These are phyloP conservation scores for Drosophila mettleri DNA, from an alignment of 2,888 invertebrate species.

Conservation along the genomic window DNA sequence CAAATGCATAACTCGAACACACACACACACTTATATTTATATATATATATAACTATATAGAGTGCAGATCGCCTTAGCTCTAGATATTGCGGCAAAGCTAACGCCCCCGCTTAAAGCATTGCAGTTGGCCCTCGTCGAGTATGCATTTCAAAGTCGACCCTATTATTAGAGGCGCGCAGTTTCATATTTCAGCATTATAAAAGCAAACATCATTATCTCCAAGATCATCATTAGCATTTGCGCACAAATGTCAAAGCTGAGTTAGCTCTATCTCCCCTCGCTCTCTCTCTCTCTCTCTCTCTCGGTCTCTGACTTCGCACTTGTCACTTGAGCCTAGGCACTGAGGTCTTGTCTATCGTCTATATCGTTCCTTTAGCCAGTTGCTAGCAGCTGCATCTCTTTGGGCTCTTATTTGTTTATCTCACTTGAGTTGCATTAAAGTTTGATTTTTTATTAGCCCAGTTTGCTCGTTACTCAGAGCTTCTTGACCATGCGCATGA, in stretches of 20 bases:
- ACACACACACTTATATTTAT: slow-evolving; percentile 2
- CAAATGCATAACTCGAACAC: slow-evolving; percentile 39
- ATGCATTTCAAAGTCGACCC: slow-evolving; percentile 82
- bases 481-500: slow-evolving; percentile 65
- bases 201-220: slow-evolving; percentile 29
- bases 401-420: slow-evolving; percentile 69
- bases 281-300: slow-evolving; percentile 4
- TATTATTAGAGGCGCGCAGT: slow-evolving; percentile 73
- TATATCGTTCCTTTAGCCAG: slow-evolving; percentile 3
- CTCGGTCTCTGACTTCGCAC: slow-evolving; percentile 48
- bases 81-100: slow-evolving; percentile 68
- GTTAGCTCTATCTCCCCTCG: neutral
- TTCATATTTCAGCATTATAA: slow-evolving; percentile 74
- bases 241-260: slow-evolving; percentile 62
- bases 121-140: slow-evolving; percentile 53
- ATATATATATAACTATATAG: slow-evolving; percentile 4
- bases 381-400: slow-evolving; percentile 12
- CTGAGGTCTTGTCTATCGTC: slow-evolving; percentile 62
- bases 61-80: slow-evolving; percentile 66
- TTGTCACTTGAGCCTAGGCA: slow-evolving; percentile 76
- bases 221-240: slow-evolving; percentile 31
- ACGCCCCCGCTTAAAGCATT: slow-evolving; percentile 65
- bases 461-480: slow-evolving; percentile 66
- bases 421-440: slow-evolving; percentile 74
- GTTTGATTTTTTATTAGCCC: slow-evolving; percentile 75